Evolutionary conservation across 2,888 invertebrate genomes (phyloP), one percentile per base, ranked within the genome.

Genomic region (Luffia ferchaultella): DNA sequence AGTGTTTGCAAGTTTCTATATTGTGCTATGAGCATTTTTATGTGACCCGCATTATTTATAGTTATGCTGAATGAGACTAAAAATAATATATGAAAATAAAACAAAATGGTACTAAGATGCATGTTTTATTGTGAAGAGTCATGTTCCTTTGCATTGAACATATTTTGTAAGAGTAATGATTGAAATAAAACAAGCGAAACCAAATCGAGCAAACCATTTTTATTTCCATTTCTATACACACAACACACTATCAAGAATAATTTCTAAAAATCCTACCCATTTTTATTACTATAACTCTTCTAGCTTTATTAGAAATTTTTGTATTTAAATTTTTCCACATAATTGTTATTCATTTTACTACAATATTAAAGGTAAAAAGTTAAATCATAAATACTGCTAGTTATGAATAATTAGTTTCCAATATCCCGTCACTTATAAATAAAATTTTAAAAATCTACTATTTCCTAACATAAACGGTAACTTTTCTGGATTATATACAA

Each of bases 81-180:
- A 78, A 73, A 40, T 80, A 80, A 78, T 80, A 77, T 83, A 80
- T 83, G 70, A 73, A 51, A 79, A 49, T 78, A 76, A 80, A 79
- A 75, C 70, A 76, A 82, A 84, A 82, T 82, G 82, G 84, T 84
- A 83, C 80, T 83, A 84, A 83, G 79, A 80, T 70, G 78, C 82
- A 80, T 83, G 82, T 83, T 82, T 84, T 83, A 82, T 83, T 84
- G 79, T 77, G 76, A 78, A 80, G 72, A 82, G 73, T 83, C 80
- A 77, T 82, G 85, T 85, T 85, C 85, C 84, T 84, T 84, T 84
- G 84, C 85, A 83, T 79, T 83, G 80, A 83, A 82, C 79, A 84
- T 84, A 82, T 83, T 82, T 84, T 84, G 82, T 84, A 85, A 84
- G 78, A 80, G 80, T 83, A 79, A 78, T 80, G 79, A 84, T 83